Percentiles rank a stretch among this genome's conserved stretches.
phyloP scores from a whole-genome alignment of 2,888 invertebrate genomes.

The Agrochola lychnidis region DNA sequence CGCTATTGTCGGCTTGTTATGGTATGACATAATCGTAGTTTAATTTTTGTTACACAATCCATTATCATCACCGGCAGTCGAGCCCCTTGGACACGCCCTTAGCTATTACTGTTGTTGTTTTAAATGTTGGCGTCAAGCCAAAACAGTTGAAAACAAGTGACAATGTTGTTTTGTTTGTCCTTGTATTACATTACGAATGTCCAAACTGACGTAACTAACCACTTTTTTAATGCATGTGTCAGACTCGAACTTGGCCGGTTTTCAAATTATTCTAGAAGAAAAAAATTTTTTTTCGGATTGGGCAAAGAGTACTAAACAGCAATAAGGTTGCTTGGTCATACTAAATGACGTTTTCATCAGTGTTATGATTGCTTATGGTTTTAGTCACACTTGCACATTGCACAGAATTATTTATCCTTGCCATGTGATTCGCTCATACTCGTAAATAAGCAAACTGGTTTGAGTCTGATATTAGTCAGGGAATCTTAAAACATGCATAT shows the following conservation, averaged over 20 bases:
- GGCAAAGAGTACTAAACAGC: not conserved
- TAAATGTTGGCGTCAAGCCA: slow-evolving; percentile 38
- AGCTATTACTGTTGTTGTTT: slow-evolving; percentile 10
- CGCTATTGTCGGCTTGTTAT: not conserved
- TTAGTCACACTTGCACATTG: not conserved
- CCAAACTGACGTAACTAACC: not conserved
- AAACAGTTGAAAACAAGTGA: slow-evolving; percentile 31
- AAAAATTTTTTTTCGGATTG: no score
- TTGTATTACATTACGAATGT: not conserved
- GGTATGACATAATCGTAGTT: slow-evolving; percentile 1
- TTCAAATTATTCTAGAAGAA: not conserved
- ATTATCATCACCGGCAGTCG: slow-evolving; percentile 20
- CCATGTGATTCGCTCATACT: not conserved
- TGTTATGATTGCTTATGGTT: not conserved
- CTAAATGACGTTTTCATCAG: not conserved
- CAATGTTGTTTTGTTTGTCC: slow-evolving; percentile 32
- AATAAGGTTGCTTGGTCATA: not conserved
- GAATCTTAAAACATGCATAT: not conserved
- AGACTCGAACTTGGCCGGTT: not conserved
- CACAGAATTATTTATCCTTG: not conserved
- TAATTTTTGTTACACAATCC: slow-evolving; percentile 3
- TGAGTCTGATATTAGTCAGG: not conserved
- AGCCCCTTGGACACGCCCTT: slow-evolving; percentile 43
- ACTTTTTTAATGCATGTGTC: not conserved
- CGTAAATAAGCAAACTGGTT: not conserved